Evolutionary conservation across 2,797 vertebrate species (phyloP), one percentile per base, ranked within the genome.

Genomic region (Steatocranus sp.): DNA sequence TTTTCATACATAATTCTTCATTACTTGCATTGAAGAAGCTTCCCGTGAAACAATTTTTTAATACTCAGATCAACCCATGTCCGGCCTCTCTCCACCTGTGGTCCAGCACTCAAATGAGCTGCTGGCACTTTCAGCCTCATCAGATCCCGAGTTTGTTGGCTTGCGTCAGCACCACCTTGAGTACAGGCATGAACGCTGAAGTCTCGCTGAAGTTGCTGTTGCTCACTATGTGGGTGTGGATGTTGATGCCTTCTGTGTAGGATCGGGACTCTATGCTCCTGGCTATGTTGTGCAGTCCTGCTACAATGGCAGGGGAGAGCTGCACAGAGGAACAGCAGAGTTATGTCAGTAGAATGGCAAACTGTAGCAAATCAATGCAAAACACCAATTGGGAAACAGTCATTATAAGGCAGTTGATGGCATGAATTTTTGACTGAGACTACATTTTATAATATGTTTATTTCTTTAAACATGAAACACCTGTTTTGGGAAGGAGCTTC

Each of bases 201-300:
- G 97, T 99, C 95, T 99, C 99, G 1, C 99, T 99, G 95, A 99
- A 99, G 96, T 99, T 99, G 96, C 98, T 99, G 95, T 88, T 99
- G 94, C 97, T 97, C 78, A 99, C 98, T 2, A 99, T 98, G 95
- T 99, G 98, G 0, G 98, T 99, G 89, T 99, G 99, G 93, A 98
- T 98, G 94, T 95, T 97, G 83, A 99, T 93, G 15, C 98, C 97
- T 75, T 99, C 98, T 0, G 88, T 30, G 93, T 99, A 99, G 91
- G 97, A 96, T 9, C 97, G 96, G 0, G 94, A 95, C 89, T 99
- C 98, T 0, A 99, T 96, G 86, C 96, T 98, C 90, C 96, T 92
- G 11, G 97, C 98, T 0, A 99, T 99, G 95, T 88, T 98, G 92
- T 99, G 99, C 11, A 99, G 96, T 49, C 99, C 99, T 0, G 89